Conservation (phyloP, 2,113 vertebrate species). For the Asarcornis scutulata region DNA sequence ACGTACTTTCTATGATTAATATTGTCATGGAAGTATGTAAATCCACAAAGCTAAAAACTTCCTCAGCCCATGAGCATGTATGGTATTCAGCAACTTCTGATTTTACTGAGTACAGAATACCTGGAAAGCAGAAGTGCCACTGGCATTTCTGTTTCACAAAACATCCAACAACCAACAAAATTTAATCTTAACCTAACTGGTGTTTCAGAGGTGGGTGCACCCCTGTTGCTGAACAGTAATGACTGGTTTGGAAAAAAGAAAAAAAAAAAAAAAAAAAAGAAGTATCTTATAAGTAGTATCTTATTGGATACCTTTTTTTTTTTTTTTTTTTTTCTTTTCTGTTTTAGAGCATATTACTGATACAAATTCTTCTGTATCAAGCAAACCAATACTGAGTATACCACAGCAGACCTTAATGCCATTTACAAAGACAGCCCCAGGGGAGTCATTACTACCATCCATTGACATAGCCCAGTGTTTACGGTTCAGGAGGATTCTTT, state of each 20-base stretch:
- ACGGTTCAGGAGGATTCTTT: neutral
- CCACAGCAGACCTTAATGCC: neutral
- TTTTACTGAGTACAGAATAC: neutral
- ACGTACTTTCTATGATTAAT: neutral
- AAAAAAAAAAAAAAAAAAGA: neutral
- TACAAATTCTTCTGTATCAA: neutral
- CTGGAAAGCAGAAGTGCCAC: neutral
- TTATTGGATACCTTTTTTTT: neutral
- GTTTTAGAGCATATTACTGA: neutral
- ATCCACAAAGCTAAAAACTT: neutral
- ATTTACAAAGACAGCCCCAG: neutral
- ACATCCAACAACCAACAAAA: neutral
- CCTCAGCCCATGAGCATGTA: neutral
- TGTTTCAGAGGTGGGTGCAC: neutral
- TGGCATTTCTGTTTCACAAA: neutral
- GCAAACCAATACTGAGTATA: neutral
- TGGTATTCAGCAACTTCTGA: neutral
- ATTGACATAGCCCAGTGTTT: neutral
- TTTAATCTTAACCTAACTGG: neutral
- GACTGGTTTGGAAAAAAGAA: neutral
- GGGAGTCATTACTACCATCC: neutral
- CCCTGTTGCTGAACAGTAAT: neutral
- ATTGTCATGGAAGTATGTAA: neutral
- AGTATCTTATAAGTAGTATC: neutral
- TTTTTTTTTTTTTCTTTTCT: neutral